Evolutionary conservation across 2,888 invertebrate species (phyloP).

Genomic region (Liopterus haemorrhoidalis): DNA sequence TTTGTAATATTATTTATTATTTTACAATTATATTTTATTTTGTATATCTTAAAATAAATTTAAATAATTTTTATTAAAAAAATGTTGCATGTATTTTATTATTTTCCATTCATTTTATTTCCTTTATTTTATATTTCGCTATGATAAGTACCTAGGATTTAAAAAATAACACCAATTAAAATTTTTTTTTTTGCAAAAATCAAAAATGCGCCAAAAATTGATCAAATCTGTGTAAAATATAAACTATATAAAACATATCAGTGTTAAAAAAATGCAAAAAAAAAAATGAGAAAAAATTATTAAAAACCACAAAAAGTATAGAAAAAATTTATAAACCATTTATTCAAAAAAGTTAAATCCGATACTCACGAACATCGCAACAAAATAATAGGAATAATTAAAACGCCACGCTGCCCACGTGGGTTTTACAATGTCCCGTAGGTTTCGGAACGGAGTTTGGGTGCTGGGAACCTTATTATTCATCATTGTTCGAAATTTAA

Average conservation of each 20-base stretch:
- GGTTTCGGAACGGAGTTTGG: no score
- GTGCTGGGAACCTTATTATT: no score
- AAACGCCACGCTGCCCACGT: no score
- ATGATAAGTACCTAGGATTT: constrained; percentile 18
- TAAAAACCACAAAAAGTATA: constrained; percentile 13
- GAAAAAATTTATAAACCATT: no score
- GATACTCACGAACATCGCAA: no score
- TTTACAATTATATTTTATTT: constrained; percentile 14
- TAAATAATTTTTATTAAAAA: constrained; percentile 21
- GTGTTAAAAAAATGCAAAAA: constrained; percentile 19
- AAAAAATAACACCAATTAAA: constrained; percentile 15
- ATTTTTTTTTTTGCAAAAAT: constrained; percentile 11
- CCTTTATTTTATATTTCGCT: neutral
- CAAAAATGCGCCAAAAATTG: constrained; percentile 15
- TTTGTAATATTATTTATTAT: constrained; percentile 17
- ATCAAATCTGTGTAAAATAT: constrained; percentile 15
- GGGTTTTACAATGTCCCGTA: no score
- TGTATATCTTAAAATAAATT: constrained; percentile 22
- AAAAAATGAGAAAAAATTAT: constrained; percentile 15
- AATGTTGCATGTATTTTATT: no score
- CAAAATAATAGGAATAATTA: no score
- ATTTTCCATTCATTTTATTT: constrained; percentile 2
- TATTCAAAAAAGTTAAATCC: no score
- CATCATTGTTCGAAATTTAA: no score
- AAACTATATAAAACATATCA: constrained; percentile 23